phyloP scores from a whole-genome alignment of 2,797 vertebrate species.

The Notolabrus celidotus region DNA sequence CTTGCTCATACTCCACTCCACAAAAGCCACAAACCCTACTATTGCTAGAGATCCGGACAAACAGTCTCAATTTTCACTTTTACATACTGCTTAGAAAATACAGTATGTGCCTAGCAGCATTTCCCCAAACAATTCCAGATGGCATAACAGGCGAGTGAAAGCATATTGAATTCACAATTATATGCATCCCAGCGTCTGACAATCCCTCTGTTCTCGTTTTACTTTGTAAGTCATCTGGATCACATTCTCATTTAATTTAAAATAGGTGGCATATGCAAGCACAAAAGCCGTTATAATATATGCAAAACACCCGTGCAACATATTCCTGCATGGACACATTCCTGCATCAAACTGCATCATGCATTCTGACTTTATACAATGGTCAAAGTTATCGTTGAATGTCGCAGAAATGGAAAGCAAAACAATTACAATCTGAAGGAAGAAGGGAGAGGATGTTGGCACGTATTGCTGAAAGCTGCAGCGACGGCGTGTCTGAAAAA shows the following conservation, averaged over 20 bases:
- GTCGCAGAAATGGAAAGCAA: slow-evolving; percentile 46
- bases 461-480: slow-evolving; percentile 41
- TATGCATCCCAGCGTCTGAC: slow-evolving; percentile 65
- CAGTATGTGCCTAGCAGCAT: slow-evolving; percentile 41
- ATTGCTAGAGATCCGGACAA: slow-evolving; percentile 36
- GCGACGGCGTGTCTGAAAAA: slow-evolving; percentile 58
- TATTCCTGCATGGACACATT: slow-evolving; percentile 41
- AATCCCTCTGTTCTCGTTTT: slow-evolving; percentile 68
- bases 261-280: slow-evolving; percentile 58
- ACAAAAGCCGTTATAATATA: slow-evolving; percentile 49
- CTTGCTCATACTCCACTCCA: slow-evolving; percentile 8
- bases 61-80: slow-evolving; percentile 46
- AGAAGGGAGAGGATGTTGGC: slow-evolving; percentile 49
- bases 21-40: slow-evolving; percentile 7
- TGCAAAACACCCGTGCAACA: slow-evolving; percentile 46
- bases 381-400: slow-evolving; percentile 60
- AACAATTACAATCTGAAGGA: slow-evolving; percentile 62
- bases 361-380: slow-evolving; percentile 17
- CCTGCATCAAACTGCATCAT: slow-evolving; percentile 27
- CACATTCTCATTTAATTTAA: slow-evolving; percentile 67
- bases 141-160: slow-evolving; percentile 63
- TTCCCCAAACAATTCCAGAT: slow-evolving; percentile 79
- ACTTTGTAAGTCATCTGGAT: slow-evolving; percentile 72
- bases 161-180: slow-evolving; percentile 69
- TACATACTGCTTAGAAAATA: slow-evolving; percentile 54